Base-by-base conservation (phyloP, 1,140 invertebrate species). In the Rhyzopertha dominica region DNA sequence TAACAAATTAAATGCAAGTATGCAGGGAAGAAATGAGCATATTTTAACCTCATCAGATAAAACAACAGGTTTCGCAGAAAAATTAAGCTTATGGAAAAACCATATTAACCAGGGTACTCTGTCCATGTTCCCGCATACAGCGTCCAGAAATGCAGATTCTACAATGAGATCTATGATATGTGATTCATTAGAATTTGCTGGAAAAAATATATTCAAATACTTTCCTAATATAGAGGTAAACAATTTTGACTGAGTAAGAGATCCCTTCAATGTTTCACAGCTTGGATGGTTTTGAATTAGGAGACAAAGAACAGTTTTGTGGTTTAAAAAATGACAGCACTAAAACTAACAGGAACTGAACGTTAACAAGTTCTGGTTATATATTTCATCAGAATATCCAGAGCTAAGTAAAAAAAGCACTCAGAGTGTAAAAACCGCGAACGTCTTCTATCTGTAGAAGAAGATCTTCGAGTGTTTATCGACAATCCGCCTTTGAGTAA, bases 401-500 rank as follows among this genome's bases (percentile, higher is more conserved):
- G 5, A 32, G 13, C 30, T 32, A 7, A 32, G 30, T 32, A 13
- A 32, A 32, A 32, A 32, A 32, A 5, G 30, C 10, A 32, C 16
- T 12, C 16, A 32, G 16, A 32, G 16, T 12, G 30, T 32, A 32
- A 32, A 32, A 32, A 32, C 10, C 30, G 30, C 30, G 7, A 32
- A 32, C 30, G 13, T 14, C 13, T 32, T 32, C 30, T 32, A 32
- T 7, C 30, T 32, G 30, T 32, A 8, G 30, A 32, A 9, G 30
- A 32, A 32, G 30, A 32, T 8, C 30, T 7, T 32, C 30, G 30
- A 32, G 30, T 32, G 30, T 32, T 32, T 32, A 16, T 32, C 30
- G 16, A 32, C 30, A 32, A 32, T 14, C 16, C 13, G 5, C 30
- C 30, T 5, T 12, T 8, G 13, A 32, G 5, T 5, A 32, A 32